Base-by-base conservation (phyloP, 2,797 vertebrate species). In the Avahi laniger region DNA sequence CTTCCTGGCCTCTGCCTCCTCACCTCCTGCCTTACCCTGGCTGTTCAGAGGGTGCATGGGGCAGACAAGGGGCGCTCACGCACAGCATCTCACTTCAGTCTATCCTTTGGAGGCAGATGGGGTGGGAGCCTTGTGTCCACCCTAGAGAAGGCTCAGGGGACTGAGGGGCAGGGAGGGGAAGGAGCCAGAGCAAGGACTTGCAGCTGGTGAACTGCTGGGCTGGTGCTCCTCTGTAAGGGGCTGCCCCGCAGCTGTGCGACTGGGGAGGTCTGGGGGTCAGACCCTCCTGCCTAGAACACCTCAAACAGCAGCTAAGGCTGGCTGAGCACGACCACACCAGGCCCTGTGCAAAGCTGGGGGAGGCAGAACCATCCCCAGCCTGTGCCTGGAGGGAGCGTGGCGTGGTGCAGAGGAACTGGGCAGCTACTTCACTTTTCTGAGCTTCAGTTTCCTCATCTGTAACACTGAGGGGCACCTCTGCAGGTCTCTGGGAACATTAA, bases 71-170 rank as follows among this genome's bases (percentile, higher is more conserved):
- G 10, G 33, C 35, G 22, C 35, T n/a, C 14, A 12, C 14, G 1
- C 0, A 30, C 5, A 2, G 41, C 28, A 10, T 76, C 43, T 38
- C 6, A 4, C 14, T 26, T 1, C 63, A 48, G 84, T 26, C 2
- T 1, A 4, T 2, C 38, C 70, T 50, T 4, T 10, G 30, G n/a
- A 52, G 41, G 13, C 18, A 0, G 63, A n/a, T 20, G 63, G 33
- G 63, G 63, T 65, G 63, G 63, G 63, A 67, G 7, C 17, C 33
- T 30, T 1, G 15, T 0, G 4, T 13, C 50, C 2, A 0, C 8
- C 15, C 9, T 12, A 17, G 1, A 41, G 50, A 17, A 24, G 52
- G n/a, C 33, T 59, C 18, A 12, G 63, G 50, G 17, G 10, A 50
- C 9, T 35, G 13, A 11, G 41, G 65, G 38, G 30, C 0, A 4